These are phyloP conservation scores for Vanessa atalanta DNA, from an alignment of 1,140 invertebrate genomes.

Conservation along the genomic window DNA sequence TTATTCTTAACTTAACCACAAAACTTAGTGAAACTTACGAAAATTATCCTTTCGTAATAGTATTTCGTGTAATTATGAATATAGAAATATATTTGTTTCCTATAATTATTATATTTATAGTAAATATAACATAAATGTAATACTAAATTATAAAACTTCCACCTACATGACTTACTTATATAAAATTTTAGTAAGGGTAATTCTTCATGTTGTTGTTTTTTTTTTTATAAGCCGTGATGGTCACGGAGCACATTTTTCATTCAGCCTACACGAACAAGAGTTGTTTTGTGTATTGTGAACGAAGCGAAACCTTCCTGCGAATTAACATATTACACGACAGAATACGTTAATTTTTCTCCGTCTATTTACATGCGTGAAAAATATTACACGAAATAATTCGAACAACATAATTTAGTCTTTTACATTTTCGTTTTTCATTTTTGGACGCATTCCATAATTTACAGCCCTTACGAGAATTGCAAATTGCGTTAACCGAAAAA, in stretches of 20 bases:
- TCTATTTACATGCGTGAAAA: slow-evolving; percentile 22
- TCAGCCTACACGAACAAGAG: slow-evolving; percentile 32
- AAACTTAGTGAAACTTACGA: no score
- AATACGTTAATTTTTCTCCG: slow-evolving; percentile 31
- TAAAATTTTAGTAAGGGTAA: slow-evolving; percentile 20
- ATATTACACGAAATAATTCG: neutral
- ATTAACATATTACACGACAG: slow-evolving; percentile 36
- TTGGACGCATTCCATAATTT: neutral
- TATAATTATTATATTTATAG: no score
- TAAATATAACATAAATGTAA: neutral
- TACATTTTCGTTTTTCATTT: neutral
- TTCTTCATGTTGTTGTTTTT: slow-evolving; percentile 14
- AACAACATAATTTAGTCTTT: neutral
- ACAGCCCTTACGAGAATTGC: neutral
- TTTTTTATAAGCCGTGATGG: slow-evolving; percentile 23
- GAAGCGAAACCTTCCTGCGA: slow-evolving; percentile 17
- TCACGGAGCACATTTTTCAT: slow-evolving; percentile 16
- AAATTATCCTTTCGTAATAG: no score
- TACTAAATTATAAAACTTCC: neutral
- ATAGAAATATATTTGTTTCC: no score
- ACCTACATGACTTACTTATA: slow-evolving; percentile 14
- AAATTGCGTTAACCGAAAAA: no score
- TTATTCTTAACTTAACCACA: no score
- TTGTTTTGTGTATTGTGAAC: slow-evolving; percentile 28
- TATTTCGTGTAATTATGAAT: no score